A percentile compares a stretch with the other conserved stretches of the same genome.
Evolutionary conservation across 2,797 vertebrate species (phyloP).

Genomic region (Macrochelys suwanniensis): DNA sequence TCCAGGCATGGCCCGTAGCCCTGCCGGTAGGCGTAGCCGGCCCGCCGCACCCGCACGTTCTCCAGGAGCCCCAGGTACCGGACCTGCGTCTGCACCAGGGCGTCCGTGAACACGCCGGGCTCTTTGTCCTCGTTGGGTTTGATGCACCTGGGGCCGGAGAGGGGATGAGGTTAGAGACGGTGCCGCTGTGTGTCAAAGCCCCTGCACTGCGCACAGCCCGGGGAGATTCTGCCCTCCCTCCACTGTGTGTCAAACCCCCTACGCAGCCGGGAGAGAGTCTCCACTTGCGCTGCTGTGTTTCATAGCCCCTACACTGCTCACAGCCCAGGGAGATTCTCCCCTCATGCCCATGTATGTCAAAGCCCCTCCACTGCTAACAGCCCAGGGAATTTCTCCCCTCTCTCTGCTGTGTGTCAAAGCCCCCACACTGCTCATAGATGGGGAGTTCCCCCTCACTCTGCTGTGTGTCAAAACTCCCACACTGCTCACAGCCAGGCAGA

Average conservation of each 20-base stretch:
- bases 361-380: neutral
- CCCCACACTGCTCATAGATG: accelerated
- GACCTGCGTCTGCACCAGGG: conserved; percentile 76
- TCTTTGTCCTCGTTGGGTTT: conserved; percentile 84
- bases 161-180: neutral
- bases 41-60: conserved; percentile 84
- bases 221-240: neutral
- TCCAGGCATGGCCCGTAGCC: conserved; percentile 79
- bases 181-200: neutral
- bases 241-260: neutral
- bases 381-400: neutral
- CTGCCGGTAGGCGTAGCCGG: conserved; percentile 84
- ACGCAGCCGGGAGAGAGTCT: neutral
- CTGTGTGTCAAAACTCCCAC: neutral
- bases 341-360: neutral
- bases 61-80: conserved; percentile 85
- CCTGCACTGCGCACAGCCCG: neutral
- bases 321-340: neutral
- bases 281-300: neutral
- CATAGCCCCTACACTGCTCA: neutral
- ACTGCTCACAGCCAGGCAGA: neutral
- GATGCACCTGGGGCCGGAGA: conserved; percentile 79
- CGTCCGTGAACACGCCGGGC: conserved; percentile 68
- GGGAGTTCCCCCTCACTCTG: accelerated
- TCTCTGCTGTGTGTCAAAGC: neutral